Evolutionary conservation across 2,113 vertebrate genomes (phyloP).

Genomic region (Chloropsis cyanopogon): DNA sequence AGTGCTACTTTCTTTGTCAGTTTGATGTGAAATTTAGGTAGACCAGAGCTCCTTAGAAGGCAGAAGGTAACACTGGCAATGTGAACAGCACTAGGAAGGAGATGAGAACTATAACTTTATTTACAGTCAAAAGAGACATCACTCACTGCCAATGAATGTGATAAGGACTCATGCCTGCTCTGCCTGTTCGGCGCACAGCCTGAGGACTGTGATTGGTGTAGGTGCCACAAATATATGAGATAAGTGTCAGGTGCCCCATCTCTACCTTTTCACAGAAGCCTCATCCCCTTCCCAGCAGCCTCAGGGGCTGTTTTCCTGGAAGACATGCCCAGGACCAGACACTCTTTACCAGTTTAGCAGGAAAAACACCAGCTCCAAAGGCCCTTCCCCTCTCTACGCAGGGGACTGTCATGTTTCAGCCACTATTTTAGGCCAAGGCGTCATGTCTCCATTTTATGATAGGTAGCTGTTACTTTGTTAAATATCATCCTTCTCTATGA

Average conservation of each 20-base stretch:
- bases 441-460: background rate
- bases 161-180: background rate
- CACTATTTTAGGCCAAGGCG: background rate
- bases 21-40: background rate
- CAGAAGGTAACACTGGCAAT: background rate
- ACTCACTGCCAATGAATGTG: background rate
- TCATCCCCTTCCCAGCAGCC: background rate
- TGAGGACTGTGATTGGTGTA: background rate
- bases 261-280: background rate
- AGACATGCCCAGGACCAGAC: background rate
- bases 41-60: background rate
- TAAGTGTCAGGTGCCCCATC: rapidly evolving
- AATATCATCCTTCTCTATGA: background rate
- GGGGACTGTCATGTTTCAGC: background rate
- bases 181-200: rapidly evolving
- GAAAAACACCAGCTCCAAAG: background rate
- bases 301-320: background rate
- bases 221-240: too few relatives aligned
- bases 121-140: background rate
- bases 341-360: too few relatives aligned
- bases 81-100: background rate
- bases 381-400: background rate
- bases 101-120: background rate
- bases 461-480: background rate
- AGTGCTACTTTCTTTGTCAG: background rate